Evolutionary conservation across 2,113 vertebrate species (phyloP), one percentile per base, ranked within the genome.

Genomic region (Elgaria multicarinata): DNA sequence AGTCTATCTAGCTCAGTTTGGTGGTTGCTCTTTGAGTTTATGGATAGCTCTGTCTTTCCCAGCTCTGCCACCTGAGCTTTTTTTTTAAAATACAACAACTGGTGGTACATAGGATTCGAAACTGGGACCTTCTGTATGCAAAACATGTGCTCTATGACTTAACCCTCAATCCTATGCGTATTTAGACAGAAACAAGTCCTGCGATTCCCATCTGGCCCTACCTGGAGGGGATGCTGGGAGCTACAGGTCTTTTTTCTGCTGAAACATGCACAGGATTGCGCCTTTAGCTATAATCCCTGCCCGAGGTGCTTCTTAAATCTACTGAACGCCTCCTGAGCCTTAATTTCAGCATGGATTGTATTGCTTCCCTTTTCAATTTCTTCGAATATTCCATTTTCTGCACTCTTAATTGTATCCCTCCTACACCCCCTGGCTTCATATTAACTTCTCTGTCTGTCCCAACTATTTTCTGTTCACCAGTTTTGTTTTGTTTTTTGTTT

Each of bases 301-400:
- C 53, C 31, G 20, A 62, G 53, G 20, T 36, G n/a, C 53, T 42
- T 64, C n/a, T 50, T 44, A n/a, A 71, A 69, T 69, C 20, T 53
- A 67, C 36, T 58, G 69, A 33, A 42, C 12, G 46, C n/a, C 28
- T 62, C 39, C 62, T 42, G 8, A 44, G n/a, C 14, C 89, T 91
- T 87, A 53, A 82, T 78, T 91, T 79, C 80, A 89, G 85, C 71
- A 79, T 77, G 44, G 64, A 31, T 77, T 91, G 75, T 53, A 55
- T 10, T 0, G 50, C 10, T 85, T 91, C 91, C 92, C 53, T 8
- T 24, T 85, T 85, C 66, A 64, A 36, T 9, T 76, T 93, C 71
- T 90, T 87, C 39, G 91, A 76, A 82, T 53, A 62, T 50, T 79
- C 10, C 2, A 92, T 91, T 72, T 31, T 78, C 89, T 86, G 58